These are phyloP conservation scores for Haplochromis vanheusdeni DNA, from an alignment of 2,113 vertebrate species.

Conservation along the genomic window DNA sequence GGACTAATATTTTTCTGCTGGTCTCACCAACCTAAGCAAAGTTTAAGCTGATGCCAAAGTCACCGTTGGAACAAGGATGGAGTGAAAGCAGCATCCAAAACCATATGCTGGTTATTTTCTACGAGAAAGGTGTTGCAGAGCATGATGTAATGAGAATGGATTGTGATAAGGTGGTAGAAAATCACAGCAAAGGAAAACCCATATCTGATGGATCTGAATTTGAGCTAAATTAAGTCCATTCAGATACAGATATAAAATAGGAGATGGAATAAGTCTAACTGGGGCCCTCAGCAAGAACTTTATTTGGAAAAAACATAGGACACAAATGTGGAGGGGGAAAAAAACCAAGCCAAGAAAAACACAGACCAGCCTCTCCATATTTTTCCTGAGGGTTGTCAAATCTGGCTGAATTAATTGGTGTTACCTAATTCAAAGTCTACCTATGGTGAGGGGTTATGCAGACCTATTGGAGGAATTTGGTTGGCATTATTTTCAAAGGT, in stretches of 20 bases:
- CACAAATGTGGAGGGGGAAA: background rate
- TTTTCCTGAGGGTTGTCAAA: background rate
- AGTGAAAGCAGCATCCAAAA: background rate
- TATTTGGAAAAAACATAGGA: background rate
- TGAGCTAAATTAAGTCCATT: background rate
- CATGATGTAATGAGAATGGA: background rate
- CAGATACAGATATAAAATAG: background rate
- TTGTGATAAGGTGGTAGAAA: background rate
- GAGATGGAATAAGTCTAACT: background rate
- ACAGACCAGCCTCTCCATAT: background rate
- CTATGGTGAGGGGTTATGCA: background rate
- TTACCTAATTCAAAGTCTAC: background rate
- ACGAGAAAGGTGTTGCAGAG: background rate
- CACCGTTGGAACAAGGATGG: background rate
- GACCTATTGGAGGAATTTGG: background rate
- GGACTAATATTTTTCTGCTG: background rate
- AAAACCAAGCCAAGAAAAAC: background rate
- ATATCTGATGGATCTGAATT: accelerated
- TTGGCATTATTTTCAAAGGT: background rate
- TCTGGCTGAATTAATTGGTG: background rate
- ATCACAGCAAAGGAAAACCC: background rate
- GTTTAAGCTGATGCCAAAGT: background rate
- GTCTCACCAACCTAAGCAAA: background rate
- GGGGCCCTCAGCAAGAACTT: background rate
- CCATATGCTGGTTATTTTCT: background rate